Base-by-base conservation (phyloP, 2,113 vertebrate genomes). In the Osmerus mordax region DNA sequence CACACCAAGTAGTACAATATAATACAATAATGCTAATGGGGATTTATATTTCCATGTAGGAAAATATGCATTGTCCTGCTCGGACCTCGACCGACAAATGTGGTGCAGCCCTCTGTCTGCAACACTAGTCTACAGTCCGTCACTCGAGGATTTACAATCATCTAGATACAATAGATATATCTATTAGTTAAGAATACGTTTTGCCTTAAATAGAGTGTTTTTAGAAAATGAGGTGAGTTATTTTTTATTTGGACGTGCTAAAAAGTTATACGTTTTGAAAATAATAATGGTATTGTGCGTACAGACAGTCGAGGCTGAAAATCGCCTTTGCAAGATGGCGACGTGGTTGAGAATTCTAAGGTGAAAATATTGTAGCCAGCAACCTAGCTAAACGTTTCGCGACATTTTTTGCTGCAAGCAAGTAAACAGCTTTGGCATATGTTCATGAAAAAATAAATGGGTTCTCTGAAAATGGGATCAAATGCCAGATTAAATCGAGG, bases 311-410 rank as follows among this genome's bases (percentile, higher is more conserved):
- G 82, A 58, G 60, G 19, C 69, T 81, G 74, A 79, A 87, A 87
- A 89, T 83, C 80, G 80, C 81, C 83, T 77, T 73, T 88, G 83
- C 90, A 93, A 93, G 90, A 93, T 93, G 92, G 92, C 92, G 92
- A 88, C 88, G 85, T 86, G 85, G 82, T 89, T 87, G 83, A 79
- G 85, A 86, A 89, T 88, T 90, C 84, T 88, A 87, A 93, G 91
- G 89, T 93, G 91, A 92, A 91, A 47, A 88, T 81, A 73, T 81
- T 80, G 82, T 81, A 54, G 70, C 78, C 82, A 84, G 64, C 63
- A 78, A 67, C 67, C 25, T 28, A 19, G 67, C 15, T 68, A 65
- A 61, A 58, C 2, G 11, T 51, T 65, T 21, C 32, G 5, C 8
- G 7, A n/a, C 32, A 65, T 51, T 2, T 4, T 9, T 6, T 65